Percentiles rank a stretch among this genome's conserved stretches.
These are phyloP conservation scores for Pinctada fucata DNA, from an alignment of 2,888 invertebrate species.

Conservation along the genomic window DNA sequence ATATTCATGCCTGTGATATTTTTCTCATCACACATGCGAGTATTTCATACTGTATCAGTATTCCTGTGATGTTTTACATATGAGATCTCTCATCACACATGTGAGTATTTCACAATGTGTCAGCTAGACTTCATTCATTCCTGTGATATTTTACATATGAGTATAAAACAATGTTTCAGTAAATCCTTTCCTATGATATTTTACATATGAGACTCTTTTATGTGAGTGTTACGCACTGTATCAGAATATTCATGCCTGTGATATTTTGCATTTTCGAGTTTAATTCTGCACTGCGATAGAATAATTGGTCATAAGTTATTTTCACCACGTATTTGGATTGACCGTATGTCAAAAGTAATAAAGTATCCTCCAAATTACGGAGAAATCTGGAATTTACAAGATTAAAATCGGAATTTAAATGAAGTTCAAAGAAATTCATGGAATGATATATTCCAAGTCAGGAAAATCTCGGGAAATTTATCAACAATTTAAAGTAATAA, in stretches of 20 bases:
- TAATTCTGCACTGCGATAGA: slow-evolving; percentile 96
- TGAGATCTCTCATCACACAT: slow-evolving; percentile 92
- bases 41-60: slow-evolving; percentile 97
- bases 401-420: too few species aligned
- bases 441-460: too few species aligned
- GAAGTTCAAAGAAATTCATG: too few species aligned
- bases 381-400: too few species aligned
- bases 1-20: slow-evolving; percentile 94
- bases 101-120: slow-evolving; percentile 98
- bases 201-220: slow-evolving; percentile 90
- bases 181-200: slow-evolving; percentile 94
- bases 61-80: slow-evolving; percentile 90
- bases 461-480: too few species aligned
- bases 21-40: slow-evolving; percentile 94
- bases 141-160: too few species aligned
- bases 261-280: slow-evolving; percentile 90
- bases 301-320: too few species aligned
- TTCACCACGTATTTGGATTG: too few species aligned
- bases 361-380: too few species aligned
- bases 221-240: slow-evolving; percentile 94
- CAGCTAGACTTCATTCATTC: too few species aligned
- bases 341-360: too few species aligned
- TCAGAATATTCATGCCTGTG: slow-evolving; percentile 95
- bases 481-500: too few species aligned
- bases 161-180: slow-evolving; percentile 95